phyloP scores from a whole-genome alignment of 2,113 vertebrate genomes.

The Microcebus griseorufus region DNA sequence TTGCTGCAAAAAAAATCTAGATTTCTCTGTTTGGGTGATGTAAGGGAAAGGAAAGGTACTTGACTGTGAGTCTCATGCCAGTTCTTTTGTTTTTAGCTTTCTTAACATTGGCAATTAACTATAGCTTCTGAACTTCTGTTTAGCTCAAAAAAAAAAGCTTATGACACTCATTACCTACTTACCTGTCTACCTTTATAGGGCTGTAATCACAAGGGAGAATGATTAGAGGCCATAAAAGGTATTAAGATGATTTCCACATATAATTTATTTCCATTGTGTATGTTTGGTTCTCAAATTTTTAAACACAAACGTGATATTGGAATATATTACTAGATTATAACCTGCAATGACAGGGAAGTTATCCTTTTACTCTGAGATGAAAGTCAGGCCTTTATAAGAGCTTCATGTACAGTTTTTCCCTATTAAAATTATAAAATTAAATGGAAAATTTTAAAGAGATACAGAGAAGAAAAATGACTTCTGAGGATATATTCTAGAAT shows the following conservation, averaged over 20 bases:
- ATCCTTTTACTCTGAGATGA: slow-evolving; percentile 5
- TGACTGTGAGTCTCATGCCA: neutral
- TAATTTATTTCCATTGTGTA: slow-evolving; percentile 11
- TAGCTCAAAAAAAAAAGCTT: neutral
- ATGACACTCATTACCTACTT: neutral
- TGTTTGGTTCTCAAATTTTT: slow-evolving; percentile 1
- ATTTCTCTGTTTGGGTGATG: slow-evolving; percentile 17
- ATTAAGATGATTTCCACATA: slow-evolving; percentile 3
- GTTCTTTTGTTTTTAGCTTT: slow-evolving; percentile 10
- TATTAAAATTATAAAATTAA: slow-evolving; percentile 20
- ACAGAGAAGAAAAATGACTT: neutral
- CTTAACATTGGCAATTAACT: neutral
- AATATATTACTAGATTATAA: slow-evolving; percentile 20
- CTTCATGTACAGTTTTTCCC: neutral
- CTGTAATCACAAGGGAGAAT: neutral
- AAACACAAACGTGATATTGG: slow-evolving; percentile 19
- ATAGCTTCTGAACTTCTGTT: neutral
- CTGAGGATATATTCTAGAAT: neutral
- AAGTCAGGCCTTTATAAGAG: neutral
- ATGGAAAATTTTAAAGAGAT: neutral
- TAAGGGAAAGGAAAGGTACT: neutral
- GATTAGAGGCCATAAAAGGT: neutral
- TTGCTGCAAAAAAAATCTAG: neutral
- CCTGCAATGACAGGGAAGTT: neutral
- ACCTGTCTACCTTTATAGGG: neutral